A percentile compares a stretch with the other conserved stretches of the same genome.
phyloP scores from a whole-genome alignment of 2,888 invertebrate species.

The Torymus tubicola region DNA sequence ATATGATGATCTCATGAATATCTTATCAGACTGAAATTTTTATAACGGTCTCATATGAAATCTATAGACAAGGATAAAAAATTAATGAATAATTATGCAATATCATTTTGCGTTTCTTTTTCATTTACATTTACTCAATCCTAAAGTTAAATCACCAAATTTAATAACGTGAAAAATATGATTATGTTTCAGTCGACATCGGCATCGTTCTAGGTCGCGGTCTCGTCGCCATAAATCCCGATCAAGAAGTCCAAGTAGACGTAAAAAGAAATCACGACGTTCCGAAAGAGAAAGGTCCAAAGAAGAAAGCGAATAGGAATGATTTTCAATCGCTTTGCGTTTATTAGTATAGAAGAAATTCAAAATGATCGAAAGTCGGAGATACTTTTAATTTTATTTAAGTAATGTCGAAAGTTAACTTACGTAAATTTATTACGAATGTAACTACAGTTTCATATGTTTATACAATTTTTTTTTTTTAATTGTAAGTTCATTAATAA shows the following conservation, averaged over 20 bases:
- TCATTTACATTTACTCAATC: too few species aligned
- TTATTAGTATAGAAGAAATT: conserved; percentile 6
- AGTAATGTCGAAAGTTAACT: conserved; percentile 35
- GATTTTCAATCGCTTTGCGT: conserved; percentile 11
- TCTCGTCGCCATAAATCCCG: conserved; percentile 83
- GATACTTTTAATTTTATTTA: conserved; percentile 48
- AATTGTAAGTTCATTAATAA: conserved; percentile 34
- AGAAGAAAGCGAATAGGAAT: conserved; percentile 83
- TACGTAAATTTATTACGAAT: conserved; percentile 12
- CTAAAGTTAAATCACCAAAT: too few species aligned
- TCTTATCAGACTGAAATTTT: too few species aligned
- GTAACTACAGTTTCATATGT: conserved; percentile 40
- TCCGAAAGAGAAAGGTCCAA: conserved; percentile 80
- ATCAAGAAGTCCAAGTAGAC: conserved; percentile 83
- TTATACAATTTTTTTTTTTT: conserved; percentile 45
- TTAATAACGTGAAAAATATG: conserved; percentile 28
- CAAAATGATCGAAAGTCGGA: background rate
- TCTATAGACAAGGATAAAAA: too few species aligned
- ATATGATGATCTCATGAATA: too few species aligned
- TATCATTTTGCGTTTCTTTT: too few species aligned
- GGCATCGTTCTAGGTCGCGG: conserved; percentile 78
- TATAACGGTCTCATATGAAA: too few species aligned
- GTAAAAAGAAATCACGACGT: conserved; percentile 85
- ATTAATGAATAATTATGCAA: too few species aligned
- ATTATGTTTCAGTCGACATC: conserved; percentile 65